These are phyloP conservation scores for Sesia bembeciformis DNA, from an alignment of 2,888 invertebrate genomes.

Conservation along the genomic window DNA sequence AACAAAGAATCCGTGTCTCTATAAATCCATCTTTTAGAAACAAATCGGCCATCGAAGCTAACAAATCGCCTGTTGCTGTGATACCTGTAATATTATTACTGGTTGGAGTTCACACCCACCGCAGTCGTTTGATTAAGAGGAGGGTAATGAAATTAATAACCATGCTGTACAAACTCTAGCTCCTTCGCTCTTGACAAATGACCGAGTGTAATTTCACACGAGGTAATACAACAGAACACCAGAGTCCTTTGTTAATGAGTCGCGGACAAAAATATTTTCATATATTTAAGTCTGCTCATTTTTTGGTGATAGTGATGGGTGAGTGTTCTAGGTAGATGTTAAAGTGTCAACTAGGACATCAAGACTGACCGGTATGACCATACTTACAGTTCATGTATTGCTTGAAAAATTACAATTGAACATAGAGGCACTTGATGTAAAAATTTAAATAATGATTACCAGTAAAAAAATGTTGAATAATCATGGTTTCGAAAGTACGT, in stretches of 20 bases:
- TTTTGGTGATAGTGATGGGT: too few species aligned
- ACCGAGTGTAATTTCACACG: conserved; percentile 40
- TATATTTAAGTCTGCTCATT: too few species aligned
- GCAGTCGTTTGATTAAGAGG: conserved; percentile 57
- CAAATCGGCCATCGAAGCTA: not conserved
- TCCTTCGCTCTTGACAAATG: conserved; percentile 63
- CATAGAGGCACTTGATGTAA: too few species aligned
- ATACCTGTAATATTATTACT: not conserved
- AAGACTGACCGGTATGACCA: too few species aligned
- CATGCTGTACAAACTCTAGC: conserved; percentile 45
- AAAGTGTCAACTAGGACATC: too few species aligned
- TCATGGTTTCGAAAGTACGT: too few species aligned
- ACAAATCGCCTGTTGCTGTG: not conserved
- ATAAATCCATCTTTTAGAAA: not conserved
- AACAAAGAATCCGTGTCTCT: not conserved
- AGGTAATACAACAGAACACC: not conserved
- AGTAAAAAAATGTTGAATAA: too few species aligned
- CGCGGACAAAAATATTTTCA: too few species aligned
- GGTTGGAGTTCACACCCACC: conserved; percentile 3
- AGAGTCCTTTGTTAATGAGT: not conserved
- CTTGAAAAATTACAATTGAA: too few species aligned
- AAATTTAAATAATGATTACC: too few species aligned
- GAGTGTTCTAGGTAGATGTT: too few species aligned
- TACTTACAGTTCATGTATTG: too few species aligned
- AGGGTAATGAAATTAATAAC: conserved; percentile 70